Evolutionary conservation across 2,113 vertebrate species (phyloP).

Genomic region (Ailurus styani): DNA sequence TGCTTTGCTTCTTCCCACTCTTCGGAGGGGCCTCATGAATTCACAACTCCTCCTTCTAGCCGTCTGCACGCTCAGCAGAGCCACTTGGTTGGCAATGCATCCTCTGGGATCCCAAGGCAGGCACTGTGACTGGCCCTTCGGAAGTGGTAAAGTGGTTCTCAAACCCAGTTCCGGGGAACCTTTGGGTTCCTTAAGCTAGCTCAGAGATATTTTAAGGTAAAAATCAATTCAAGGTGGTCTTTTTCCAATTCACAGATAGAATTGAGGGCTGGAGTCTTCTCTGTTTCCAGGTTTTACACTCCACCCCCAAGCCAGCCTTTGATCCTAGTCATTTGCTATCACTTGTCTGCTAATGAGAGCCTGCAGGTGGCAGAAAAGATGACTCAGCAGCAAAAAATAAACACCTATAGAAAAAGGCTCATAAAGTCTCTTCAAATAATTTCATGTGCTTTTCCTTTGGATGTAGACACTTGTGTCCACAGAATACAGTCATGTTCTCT

Average conservation of each 20-base stretch:
- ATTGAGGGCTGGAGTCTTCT: not conserved
- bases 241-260: not conserved
- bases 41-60: not conserved
- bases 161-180: not conserved
- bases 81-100: not conserved
- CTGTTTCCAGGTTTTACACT: not conserved
- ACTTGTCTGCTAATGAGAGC: not conserved
- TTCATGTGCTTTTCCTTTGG: not conserved
- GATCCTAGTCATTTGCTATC: not conserved
- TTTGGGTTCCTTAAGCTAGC: not conserved
- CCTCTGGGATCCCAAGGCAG: not conserved
- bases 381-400: not conserved
- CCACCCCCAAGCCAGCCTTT: not conserved
- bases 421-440: not conserved
- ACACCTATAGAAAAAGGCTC: not conserved
- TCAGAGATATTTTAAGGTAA: not conserved
- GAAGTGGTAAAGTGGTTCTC: not conserved
- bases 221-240: not conserved
- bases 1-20: not conserved
- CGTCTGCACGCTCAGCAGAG: not conserved
- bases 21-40: not conserved
- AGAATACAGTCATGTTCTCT: not conserved
- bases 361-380: not conserved
- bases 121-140: not conserved
- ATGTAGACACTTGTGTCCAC: not conserved